phyloP scores from a whole-genome alignment of 2,797 vertebrate species.

The Emydoidea blandingii region DNA sequence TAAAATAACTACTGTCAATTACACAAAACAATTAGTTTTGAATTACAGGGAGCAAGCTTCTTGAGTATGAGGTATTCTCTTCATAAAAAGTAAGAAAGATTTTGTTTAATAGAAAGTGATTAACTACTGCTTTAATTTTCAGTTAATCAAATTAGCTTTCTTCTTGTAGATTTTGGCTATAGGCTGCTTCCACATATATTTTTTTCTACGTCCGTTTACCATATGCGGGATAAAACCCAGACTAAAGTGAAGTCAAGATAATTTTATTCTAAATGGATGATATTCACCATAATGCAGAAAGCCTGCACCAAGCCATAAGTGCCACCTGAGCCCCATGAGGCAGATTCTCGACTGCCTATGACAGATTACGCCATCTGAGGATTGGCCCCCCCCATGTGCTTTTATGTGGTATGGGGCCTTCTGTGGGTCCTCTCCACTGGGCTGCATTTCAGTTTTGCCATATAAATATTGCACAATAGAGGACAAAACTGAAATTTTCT shows the following conservation, averaged over 20 bases:
- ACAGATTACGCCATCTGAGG: neutral
- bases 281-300: accelerated
- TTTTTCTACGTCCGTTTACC: constrained; percentile 60
- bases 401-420: neutral
- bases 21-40: constrained; percentile 1
- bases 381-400: neutral
- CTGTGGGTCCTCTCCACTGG: neutral
- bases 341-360: neutral
- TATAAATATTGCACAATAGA: neutral
- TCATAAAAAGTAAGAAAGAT: constrained; percentile 32
- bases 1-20: constrained; percentile 22
- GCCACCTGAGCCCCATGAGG: neutral
- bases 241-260: constrained; percentile 48
- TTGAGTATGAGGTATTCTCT: constrained; percentile 28
- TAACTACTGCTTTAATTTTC: constrained; percentile 72
- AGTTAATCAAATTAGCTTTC: constrained; percentile 67
- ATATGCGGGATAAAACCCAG: constrained; percentile 53
- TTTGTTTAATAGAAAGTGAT: constrained; percentile 44
- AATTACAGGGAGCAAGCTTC: constrained; percentile 24
- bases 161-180: constrained; percentile 63
- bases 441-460: neutral
- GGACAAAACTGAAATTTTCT: neutral
- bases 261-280: constrained; percentile 18
- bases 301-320: neutral
- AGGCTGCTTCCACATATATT: constrained; percentile 53